Base-by-base conservation (phyloP, 2,113 vertebrate genomes). In the Cololabis saira region DNA sequence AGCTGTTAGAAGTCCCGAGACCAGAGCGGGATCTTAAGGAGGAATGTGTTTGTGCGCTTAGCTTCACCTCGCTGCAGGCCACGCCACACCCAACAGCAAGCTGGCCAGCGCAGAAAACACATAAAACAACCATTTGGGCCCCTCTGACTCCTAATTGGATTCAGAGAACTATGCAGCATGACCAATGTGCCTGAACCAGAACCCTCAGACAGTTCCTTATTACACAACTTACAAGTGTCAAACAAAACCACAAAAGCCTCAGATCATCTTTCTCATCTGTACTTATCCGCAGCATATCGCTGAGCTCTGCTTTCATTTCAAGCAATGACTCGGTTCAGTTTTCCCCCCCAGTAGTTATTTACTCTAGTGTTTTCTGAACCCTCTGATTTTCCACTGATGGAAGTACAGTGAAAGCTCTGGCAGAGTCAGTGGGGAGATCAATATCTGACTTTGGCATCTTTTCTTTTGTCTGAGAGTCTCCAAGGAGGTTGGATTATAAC, bases 161-260 rank as follows among this genome's bases (percentile, higher is more conserved):
- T 89, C 86, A 89, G 88, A 83, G 82, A 90, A 78, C 77, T 90
- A 91, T 91, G 88, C 80, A 62, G 80, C 83, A 81, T 91, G 89
- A 91, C 90, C 78, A 18, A 76, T 78, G 40, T n/a, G 74, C 74
- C 72, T 83, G 74, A 80, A 86, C 86, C 84, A 87, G 80, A 89
- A 78, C 74, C 77, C 55, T 62, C 56, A 72, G 80, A 87, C 85
- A 83, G 71, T 76, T 87, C 72, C 61, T 67, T 55, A 69, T 90
- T 89, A 90, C 86, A 90, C 73, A 81, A 84, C 66, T 71, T 76
- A 85, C 75, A 80, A 78, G 78, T 89, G 83, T 86, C 85, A 81
- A 85, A 89, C 85, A 83, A 67, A 77, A 83, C 82, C 83, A 61
- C 78, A 85, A 55, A 82, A 80, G 67, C 81, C 44, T 56, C 68